Conservation (phyloP, 2,888 invertebrate species). For the Chrysolina oricalcia region DNA sequence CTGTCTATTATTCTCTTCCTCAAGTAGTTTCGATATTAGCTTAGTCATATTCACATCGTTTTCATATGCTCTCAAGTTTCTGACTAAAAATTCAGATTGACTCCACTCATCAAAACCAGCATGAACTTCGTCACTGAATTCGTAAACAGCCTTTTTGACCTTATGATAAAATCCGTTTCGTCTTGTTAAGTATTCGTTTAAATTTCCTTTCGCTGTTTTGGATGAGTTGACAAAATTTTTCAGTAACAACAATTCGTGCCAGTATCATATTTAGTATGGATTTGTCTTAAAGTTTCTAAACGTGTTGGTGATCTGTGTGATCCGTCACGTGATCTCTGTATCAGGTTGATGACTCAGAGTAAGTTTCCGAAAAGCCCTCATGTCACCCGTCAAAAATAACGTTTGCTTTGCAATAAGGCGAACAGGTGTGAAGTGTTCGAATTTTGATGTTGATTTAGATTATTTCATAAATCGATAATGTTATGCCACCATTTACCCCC, state of each 20-base stretch:
- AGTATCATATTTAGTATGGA: background rate
- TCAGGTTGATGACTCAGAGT: too few species aligned
- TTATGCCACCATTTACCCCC: too few species aligned
- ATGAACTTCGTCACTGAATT: conserved; percentile 27
- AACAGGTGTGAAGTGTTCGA: too few species aligned
- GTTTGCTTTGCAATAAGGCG: too few species aligned
- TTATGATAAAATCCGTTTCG: conserved; percentile 25
- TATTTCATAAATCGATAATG: too few species aligned
- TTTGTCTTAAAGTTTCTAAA: background rate
- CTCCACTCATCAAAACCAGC: background rate
- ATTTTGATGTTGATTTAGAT: too few species aligned
- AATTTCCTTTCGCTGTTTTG: conserved; percentile 1
- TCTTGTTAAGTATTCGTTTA: conserved; percentile 28
- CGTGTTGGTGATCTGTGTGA: too few species aligned
- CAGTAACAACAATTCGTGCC: background rate
- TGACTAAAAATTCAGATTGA: conserved; percentile 10
- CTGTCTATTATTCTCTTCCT: background rate
- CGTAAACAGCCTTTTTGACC: conserved; percentile 7
- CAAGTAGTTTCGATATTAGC: background rate
- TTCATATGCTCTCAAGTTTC: conserved; percentile 6
- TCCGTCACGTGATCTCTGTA: too few species aligned
- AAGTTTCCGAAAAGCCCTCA: too few species aligned
- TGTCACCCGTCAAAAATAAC: too few species aligned
- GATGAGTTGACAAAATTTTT: conserved; percentile 22
- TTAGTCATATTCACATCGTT: too few species aligned